These are phyloP conservation scores for Salticus scenicus DNA, from an alignment of 2,888 invertebrate species.

Conservation along the genomic window DNA sequence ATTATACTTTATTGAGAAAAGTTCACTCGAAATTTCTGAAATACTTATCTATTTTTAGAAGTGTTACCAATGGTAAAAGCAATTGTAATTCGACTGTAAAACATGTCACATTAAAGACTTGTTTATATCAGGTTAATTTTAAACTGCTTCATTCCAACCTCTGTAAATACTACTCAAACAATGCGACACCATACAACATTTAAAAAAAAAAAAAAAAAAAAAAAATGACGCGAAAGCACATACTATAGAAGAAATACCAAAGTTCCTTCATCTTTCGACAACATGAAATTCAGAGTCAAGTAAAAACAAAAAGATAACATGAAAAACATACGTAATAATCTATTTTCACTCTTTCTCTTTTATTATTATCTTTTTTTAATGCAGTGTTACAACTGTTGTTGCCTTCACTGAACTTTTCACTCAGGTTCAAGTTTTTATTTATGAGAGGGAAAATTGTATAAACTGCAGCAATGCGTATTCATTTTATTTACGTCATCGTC, in stretches of 20 bases:
- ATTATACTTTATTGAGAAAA: too few relatives aligned
- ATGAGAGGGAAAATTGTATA: too few relatives aligned
- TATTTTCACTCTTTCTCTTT: neutral
- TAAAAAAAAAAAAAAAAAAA: neutral
- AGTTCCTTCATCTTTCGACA: too few relatives aligned
- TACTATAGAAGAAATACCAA: too few relatives aligned
- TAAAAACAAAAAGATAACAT: neutral
- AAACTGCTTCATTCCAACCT: neutral
- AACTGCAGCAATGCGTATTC: too few relatives aligned
- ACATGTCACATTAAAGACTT: constrained; percentile 13
- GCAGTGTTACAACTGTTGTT: neutral
- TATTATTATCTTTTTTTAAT: neutral
- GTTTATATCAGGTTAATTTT: constrained; percentile 19
- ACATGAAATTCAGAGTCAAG: neutral
- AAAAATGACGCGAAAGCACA: too few relatives aligned
- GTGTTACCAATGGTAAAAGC: too few relatives aligned
- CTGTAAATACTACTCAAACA: too few relatives aligned
- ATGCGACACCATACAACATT: neutral
- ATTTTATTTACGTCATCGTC: too few relatives aligned
- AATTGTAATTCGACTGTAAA: neutral
- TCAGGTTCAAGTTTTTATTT: constrained; percentile 17
- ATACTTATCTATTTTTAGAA: too few relatives aligned
- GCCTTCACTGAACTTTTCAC: neutral
- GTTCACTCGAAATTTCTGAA: too few relatives aligned
- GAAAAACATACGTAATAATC: neutral